Conservation (phyloP, 2,888 invertebrate genomes). For the Morpho achilles region DNA sequence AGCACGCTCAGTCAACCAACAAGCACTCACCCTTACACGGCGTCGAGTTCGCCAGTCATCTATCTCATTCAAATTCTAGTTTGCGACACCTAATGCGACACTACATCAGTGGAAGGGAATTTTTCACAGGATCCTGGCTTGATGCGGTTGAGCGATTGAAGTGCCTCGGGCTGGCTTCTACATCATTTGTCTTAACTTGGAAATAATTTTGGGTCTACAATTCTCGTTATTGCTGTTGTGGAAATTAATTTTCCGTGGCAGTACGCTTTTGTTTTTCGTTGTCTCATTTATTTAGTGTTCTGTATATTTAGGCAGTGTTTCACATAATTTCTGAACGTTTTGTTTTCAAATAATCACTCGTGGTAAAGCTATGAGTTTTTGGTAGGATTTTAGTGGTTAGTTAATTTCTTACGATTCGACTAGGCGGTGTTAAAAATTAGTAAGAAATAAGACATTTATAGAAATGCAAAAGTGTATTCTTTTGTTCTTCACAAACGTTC, state of each 20-base stretch:
- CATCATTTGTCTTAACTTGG: constrained; percentile 24
- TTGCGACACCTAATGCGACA: constrained; percentile 58
- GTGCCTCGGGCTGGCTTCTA: constrained; percentile 16
- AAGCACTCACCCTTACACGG: constrained; percentile 6
- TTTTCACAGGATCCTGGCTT: constrained; percentile 42
- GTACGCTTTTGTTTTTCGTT: not conserved
- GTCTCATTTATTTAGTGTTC: constrained; percentile 2
- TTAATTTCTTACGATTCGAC: too few relatives aligned
- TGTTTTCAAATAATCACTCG: too few relatives aligned
- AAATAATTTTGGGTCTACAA: constrained; percentile 21
- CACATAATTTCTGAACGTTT: too few relatives aligned
- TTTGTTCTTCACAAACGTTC: too few relatives aligned
- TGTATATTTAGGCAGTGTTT: too few relatives aligned
- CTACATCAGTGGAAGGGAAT: constrained; percentile 45
- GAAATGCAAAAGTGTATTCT: too few relatives aligned
- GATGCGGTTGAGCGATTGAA: constrained; percentile 26
- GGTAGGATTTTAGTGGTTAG: too few relatives aligned
- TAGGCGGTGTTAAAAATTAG: too few relatives aligned
- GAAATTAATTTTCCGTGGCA: constrained; percentile 10
- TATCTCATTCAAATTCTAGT: constrained; percentile 70
- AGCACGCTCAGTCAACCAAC: constrained; percentile 1
- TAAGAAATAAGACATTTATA: too few relatives aligned
- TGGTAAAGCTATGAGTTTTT: too few relatives aligned
- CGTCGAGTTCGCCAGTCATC: constrained; percentile 39
- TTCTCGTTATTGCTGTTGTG: constrained; percentile 10